Percentiles rank a stretch among this genome's conserved stretches.
phyloP scores from a whole-genome alignment of 2,888 invertebrate genomes.

The Lasioglossum calceatum region DNA sequence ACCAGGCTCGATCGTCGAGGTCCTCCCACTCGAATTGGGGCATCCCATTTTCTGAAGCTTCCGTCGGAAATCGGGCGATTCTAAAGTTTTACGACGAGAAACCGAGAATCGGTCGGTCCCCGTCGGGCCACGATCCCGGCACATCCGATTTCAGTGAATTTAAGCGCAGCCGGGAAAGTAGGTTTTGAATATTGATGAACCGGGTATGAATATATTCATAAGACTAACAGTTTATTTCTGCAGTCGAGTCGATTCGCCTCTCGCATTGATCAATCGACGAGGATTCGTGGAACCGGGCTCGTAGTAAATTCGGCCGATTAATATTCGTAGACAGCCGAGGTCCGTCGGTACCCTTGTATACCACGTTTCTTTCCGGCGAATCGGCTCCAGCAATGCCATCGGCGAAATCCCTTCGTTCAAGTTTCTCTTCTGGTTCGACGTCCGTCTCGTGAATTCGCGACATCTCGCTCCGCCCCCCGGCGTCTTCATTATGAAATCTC shows the following conservation, averaged over 20 bases:
- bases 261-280: slow-evolving; percentile 67
- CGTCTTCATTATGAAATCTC: slow-evolving; percentile 58
- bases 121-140: slow-evolving; percentile 33
- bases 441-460: slow-evolving; percentile 1
- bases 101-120: slow-evolving; percentile 47
- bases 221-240: slow-evolving; percentile 73
- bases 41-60: neutral
- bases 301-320: slow-evolving; percentile 60
- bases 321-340: slow-evolving; percentile 51
- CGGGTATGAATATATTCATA: slow-evolving; percentile 73
- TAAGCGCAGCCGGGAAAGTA: slow-evolving; percentile 68
- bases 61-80: slow-evolving; percentile 27
- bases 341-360: neutral
- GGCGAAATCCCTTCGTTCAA: slow-evolving; percentile 24
- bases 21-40: neutral
- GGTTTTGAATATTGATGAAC: slow-evolving; percentile 73
- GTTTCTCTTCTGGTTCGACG: slow-evolving; percentile 7
- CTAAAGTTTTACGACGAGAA: slow-evolving; percentile 51
- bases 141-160: slow-evolving; percentile 67
- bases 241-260: slow-evolving; percentile 67
- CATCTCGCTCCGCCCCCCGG: slow-evolving; percentile 27
- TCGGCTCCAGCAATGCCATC: neutral
- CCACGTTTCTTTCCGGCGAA: slow-evolving; percentile 5
- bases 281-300: slow-evolving; percentile 36
- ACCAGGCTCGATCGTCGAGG: neutral